These are phyloP conservation scores for Zaprionus camerounensis DNA, from an alignment of 1,140 invertebrate species.

Conservation along the genomic window DNA sequence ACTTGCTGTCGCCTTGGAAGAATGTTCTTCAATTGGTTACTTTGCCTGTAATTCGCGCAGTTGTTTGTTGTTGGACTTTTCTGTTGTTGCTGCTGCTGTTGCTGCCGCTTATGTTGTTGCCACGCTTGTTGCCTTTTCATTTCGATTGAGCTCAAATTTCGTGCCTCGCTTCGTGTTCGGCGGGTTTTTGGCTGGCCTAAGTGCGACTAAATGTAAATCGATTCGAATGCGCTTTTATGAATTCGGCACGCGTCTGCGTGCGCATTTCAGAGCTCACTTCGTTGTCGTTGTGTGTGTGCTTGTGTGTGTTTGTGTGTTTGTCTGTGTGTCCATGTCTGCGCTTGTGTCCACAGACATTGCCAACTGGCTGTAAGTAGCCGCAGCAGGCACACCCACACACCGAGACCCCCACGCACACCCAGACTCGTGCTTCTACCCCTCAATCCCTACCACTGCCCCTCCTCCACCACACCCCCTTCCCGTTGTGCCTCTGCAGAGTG, in stretches of 20 bases:
- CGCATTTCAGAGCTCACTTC: slow-evolving; percentile 64
- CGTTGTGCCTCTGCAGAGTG: slow-evolving; percentile 7
- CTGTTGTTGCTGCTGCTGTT: not conserved
- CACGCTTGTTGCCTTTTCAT: slow-evolving; percentile 42
- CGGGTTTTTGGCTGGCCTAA: slow-evolving; percentile 50
- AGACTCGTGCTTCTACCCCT: slow-evolving; percentile 3
- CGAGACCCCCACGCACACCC: not conserved
- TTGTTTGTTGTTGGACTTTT: slow-evolving; percentile 27
- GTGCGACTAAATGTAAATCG: slow-evolving; percentile 74
- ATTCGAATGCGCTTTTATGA: slow-evolving; percentile 78
- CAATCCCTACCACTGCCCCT: not conserved
- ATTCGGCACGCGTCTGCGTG: slow-evolving; percentile 80
- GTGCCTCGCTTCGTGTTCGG: slow-evolving; percentile 52
- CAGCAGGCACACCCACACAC: slow-evolving; percentile 3
- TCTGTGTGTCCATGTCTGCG: slow-evolving; percentile 15
- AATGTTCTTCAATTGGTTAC: slow-evolving; percentile 24
- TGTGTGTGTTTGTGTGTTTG: not conserved
- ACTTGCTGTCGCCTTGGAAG: not conserved
- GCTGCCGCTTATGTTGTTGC: slow-evolving; percentile 14
- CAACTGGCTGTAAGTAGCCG: slow-evolving; percentile 3
- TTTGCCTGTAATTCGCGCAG: slow-evolving; percentile 39
- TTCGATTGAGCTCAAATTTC: slow-evolving; percentile 71
- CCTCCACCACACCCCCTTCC: not conserved
- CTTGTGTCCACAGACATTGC: slow-evolving; percentile 12
- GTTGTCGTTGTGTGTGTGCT: slow-evolving; percentile 7